Percentiles rank a stretch among this genome's conserved stretches.
These are phyloP conservation scores for Acanthosepion lycidas DNA, from an alignment of 2,888 invertebrate species.

Conservation along the genomic window DNA sequence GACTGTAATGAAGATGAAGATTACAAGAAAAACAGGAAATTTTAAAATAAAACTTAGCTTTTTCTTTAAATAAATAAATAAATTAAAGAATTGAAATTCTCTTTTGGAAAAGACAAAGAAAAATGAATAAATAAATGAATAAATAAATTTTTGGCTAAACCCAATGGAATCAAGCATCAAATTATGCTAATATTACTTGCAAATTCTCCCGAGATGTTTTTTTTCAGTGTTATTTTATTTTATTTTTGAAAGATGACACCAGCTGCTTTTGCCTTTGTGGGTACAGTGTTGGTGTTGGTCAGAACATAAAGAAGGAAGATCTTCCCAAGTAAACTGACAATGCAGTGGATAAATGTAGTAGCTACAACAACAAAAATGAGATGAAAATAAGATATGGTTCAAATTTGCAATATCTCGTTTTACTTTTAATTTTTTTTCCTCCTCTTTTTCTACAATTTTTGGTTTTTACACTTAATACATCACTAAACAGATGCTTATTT, in stretches of 20 bases:
- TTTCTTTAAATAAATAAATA: constrained; percentile 33
- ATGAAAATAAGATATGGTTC: neutral
- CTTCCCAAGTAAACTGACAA: neutral
- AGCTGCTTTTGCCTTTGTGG: constrained; percentile 7
- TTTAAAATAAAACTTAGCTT: neutral
- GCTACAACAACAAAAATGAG: neutral
- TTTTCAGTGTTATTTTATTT: neutral
- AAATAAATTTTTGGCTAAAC: neutral
- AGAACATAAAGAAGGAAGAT: neutral
- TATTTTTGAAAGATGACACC: constrained; percentile 33
- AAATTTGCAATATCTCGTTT: neutral
- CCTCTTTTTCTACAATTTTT: neutral
- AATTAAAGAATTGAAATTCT: constrained; percentile 20
- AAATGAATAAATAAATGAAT: neutral
- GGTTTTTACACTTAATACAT: neutral
- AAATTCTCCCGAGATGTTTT: neutral
- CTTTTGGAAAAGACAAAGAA: neutral
- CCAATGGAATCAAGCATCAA: constrained; percentile 33
- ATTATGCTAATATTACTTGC: constrained; percentile 33
- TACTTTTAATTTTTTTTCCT: neutral
- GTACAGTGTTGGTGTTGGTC: constrained; percentile 20
- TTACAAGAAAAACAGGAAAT: neutral
- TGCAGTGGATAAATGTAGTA: neutral
- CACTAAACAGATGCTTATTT: constrained; percentile 15
- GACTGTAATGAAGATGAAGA: neutral